Evolutionary conservation across 2,797 vertebrate species (phyloP).

Genomic region (Pterois miles): DNA sequence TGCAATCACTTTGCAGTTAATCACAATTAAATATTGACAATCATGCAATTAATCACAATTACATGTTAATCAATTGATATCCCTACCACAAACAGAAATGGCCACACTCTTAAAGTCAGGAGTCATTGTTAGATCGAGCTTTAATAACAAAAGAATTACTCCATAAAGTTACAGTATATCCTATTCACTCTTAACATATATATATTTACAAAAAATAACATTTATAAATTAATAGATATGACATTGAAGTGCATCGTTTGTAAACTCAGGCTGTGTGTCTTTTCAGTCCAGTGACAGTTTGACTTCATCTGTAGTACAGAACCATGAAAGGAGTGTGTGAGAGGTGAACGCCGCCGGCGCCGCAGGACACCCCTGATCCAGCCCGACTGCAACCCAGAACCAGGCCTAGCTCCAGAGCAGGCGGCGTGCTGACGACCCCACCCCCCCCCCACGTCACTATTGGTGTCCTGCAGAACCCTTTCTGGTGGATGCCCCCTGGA

Average conservation of each 20-base stretch:
- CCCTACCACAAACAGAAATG: not conserved
- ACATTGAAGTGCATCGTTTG: conserved; percentile 79
- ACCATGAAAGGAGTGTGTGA: conserved; percentile 83
- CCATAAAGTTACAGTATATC: conserved; percentile 68
- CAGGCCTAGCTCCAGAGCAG: conserved; percentile 73
- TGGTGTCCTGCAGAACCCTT: conserved; percentile 58
- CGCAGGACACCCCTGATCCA: conserved; percentile 69
- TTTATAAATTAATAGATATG: conserved; percentile 83
- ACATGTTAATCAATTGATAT: too few relatives aligned
- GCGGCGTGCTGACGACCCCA: not conserved
- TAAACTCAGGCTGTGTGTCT: conserved; percentile 22
- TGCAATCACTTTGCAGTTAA: too few relatives aligned
- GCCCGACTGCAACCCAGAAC: conserved; percentile 76
- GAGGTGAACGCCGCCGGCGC: conserved; percentile 67
- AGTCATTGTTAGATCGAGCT: conserved; percentile 34
- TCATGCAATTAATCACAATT: too few relatives aligned
- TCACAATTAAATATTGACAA: too few relatives aligned
- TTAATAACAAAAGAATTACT: conserved; percentile 58
- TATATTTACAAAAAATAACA: conserved; percentile 63
- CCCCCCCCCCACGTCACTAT: conserved; percentile 49
- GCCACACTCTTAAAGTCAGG: not conserved
- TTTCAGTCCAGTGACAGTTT: conserved; percentile 1
- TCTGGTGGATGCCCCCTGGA: conserved; percentile 20
- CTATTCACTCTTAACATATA: conserved; percentile 77
- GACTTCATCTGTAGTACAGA: conserved; percentile 76